Evolutionary conservation across 2,888 invertebrate genomes (phyloP), one percentile per base, ranked within the genome.

Genomic region (Ametastegia equiseti): DNA sequence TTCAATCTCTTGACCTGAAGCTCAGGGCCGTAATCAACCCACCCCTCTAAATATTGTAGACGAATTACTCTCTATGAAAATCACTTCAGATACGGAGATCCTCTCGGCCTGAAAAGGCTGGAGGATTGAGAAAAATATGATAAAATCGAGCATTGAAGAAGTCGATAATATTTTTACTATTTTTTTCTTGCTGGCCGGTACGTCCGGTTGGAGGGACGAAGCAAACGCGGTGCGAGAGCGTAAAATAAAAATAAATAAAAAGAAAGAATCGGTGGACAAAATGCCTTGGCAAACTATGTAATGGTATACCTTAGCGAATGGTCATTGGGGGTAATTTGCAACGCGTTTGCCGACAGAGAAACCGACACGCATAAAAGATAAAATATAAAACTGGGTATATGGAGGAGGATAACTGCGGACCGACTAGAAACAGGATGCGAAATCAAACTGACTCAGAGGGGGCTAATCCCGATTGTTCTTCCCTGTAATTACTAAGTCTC

Each of bases 401-500:
- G n/a, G 33, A 54, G 23, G 23, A 11, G 36, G 54, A 7, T 15
- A 19, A n/a, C 1, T 4, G 27, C 19, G 19, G 50, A 75, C 19
- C 5, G 9, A 30, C 45, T 7, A 71, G 42, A 45, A 54, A 75
- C 71, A 71, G 36, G 67, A 36, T 67, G 47, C 47, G 36, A 47
- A 3, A 27, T 9, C 1, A 65, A 27, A 45, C n/a, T 33, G 5
- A 47, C 30, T 30, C 0, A 13, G 30, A 3, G 0, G 23, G 47
- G 27, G 15, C 15, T 19, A 15, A 1, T 19, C 19, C 27, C 30
- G 50, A 75, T 75, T 75, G 33, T 75, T 36, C 50, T 75, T 36
- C 19, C 75, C 36, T 50, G 36, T 42, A 42, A 4, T n/a, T n/a
- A n/a, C 45, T 42, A n/a, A 47, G 65, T 57, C 81, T 57, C 83